Base-by-base conservation (phyloP, 2,797 vertebrate genomes). In the Enteromius anoplus region DNA sequence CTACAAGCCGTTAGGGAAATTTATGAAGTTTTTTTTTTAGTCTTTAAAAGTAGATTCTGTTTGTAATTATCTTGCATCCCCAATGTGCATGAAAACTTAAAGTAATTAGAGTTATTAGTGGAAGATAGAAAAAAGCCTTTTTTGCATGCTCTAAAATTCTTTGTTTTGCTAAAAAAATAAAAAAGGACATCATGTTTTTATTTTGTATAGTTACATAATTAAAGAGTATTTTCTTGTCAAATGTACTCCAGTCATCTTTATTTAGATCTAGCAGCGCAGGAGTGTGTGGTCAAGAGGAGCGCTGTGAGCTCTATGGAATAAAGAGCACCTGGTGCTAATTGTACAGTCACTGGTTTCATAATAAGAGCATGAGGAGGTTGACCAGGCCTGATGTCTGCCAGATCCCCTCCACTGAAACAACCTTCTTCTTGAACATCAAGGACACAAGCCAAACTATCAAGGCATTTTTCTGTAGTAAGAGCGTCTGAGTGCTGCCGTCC, bases 391-490 rank as follows among this genome's bases (percentile, higher is more conserved):
- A 53, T 37, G 19, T 53, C 47, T 73, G 47, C 47, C 70, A 73
- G 70, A 53, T 34, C 19, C 71, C 49, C 19, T 34, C 11, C 49
- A 34, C 47, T 73, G 5, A 6, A 53, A 73, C 71, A 73, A 53
- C 71, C 49, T 73, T 73, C 47, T 73, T 32, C 19, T 53, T 73
- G 29, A n/a, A 73, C 71, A 34, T 34, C 49, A 73, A 34, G 49
- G 71, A 73, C 29, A 73, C 10, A 37, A 14, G 19, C 19, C 29
- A 73, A n/a, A 73, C 49, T n/a, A 53, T 14, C 19, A 51, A 17
- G 4, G 29, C 1, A 32, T 2, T 8, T 73, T 14, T 37, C 49
- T 53, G 5, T n/a, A n/a, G 51, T 53, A 53, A 12, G 21, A 73
- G 47, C 0, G 0, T 11, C 70, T 0, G 29, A 53, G 19, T 53